These are phyloP conservation scores for Dugesia japonica DNA, from an alignment of 2,888 invertebrate species.

Conservation along the genomic window DNA sequence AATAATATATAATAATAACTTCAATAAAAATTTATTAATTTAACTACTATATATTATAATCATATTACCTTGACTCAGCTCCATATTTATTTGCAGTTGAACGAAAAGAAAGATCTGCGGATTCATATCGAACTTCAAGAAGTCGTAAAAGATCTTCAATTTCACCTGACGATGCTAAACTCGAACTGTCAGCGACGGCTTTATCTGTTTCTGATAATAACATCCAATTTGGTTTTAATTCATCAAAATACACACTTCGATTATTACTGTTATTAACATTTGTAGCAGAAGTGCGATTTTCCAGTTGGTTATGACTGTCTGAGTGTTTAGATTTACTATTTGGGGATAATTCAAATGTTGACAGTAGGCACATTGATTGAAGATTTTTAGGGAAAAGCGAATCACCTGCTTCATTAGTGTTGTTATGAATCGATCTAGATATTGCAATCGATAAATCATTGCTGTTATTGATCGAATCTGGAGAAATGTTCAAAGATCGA, in stretches of 20 bases:
- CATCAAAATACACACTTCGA: not conserved
- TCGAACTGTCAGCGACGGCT: not conserved
- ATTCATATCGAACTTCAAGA: not conserved
- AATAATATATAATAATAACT: no score
- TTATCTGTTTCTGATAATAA: not conserved
- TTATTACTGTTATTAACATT: conserved; percentile 8
- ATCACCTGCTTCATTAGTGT: not conserved
- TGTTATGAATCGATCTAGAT: not conserved
- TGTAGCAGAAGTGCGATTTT: not conserved
- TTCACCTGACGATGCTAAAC: not conserved
- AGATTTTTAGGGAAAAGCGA: not conserved
- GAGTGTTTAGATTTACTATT: not conserved
- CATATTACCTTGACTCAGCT: not conserved
- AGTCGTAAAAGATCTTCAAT: conserved; percentile 4
- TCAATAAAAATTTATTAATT: no score
- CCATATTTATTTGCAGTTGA: not conserved
- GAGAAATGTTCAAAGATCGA: not conserved
- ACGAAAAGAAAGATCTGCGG: not conserved
- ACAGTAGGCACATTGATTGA: not conserved
- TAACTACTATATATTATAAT: no score
- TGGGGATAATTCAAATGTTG: not conserved
- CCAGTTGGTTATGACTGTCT: not conserved
- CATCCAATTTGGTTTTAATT: not conserved
- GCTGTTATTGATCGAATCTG: not conserved
- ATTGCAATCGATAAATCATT: not conserved